Evolutionary conservation across 1,140 invertebrate species (phyloP), one percentile per base, ranked within the genome.

Genomic region (Periplaneta americana): DNA sequence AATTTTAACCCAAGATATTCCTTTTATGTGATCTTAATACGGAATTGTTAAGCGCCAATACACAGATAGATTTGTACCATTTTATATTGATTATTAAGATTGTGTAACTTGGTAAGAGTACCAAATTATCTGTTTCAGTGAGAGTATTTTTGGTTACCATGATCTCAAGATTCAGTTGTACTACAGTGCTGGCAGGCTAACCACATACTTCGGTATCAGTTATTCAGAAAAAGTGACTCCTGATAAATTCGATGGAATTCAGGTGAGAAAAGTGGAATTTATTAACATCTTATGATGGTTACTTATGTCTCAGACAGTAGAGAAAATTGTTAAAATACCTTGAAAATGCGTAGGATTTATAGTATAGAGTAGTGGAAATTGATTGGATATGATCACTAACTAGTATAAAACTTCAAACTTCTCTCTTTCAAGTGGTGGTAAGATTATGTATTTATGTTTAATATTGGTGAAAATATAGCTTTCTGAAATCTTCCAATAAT

Each of bases 131-230:
- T 85, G 79, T 88, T 88, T 36, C 83, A 95, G 94, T 84, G 97
- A 99, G 89, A 95, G 92, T 82, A 97, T 98, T 87, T 98, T 98
- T 91, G 98, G 98, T 28, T 98, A 98, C 86, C 93, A 94, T 87
- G 93, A 96, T 85, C 88, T 98, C 33, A 91, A 91, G 82, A 92
- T 98, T 10, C 91, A 94, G 77, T 87, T 98, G 17, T 95, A 94
- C 85, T 98, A 97, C 86, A 93, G 93, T 83, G 96, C 96, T 77
- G 95, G 93, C 35, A 94, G 92, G 80, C 89, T 98, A 74, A 92
- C 92, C 83, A 93, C 95, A 31, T 97, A 93, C 85, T 84, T 95
- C 4, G 90, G 91, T 57, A 90, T 95, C 80, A 89, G 87, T n/a
- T 95, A 92, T 85, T 87, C 87, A 0, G 91, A 93, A 48, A 93